phyloP scores from a whole-genome alignment of 2,888 invertebrate genomes.

The Plutella xylostella region DNA sequence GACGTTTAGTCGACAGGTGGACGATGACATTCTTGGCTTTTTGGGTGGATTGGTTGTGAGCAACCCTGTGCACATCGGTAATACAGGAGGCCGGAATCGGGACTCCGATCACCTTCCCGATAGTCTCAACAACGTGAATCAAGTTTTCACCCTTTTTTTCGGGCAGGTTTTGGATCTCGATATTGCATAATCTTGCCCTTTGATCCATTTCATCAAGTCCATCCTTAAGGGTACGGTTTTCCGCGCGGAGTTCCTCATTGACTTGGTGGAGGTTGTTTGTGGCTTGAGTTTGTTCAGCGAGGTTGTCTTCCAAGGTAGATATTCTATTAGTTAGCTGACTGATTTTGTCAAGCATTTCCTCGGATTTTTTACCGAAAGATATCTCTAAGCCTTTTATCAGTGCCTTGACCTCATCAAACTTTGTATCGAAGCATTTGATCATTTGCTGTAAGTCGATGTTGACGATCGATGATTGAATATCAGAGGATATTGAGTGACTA shows the following conservation, averaged over 20 bases:
- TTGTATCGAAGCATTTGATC: neutral
- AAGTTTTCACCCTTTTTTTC: conserved; percentile 6
- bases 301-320: too few relatives aligned
- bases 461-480: neutral
- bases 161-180: conserved; percentile 8
- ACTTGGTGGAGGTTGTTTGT: too few relatives aligned
- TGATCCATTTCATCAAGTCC: conserved; percentile 4
- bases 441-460: neutral
- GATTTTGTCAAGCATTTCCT: too few relatives aligned
- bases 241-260: too few relatives aligned
- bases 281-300: too few relatives aligned
- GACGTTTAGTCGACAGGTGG: neutral
- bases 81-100: neutral
- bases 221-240: too few relatives aligned
- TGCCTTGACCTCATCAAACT: neutral
- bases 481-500: neutral
- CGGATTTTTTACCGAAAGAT: too few relatives aligned
- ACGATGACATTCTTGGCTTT: conserved; percentile 3
- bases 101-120: neutral
- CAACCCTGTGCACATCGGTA: conserved; percentile 1
- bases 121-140: neutral
- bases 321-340: too few relatives aligned
- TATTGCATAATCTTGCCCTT: conserved; percentile 1
- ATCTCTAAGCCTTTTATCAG: too few relatives aligned
- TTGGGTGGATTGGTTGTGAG: neutral